Percentiles rank a stretch among this genome's conserved stretches.
Evolutionary conservation across 2,797 vertebrate species (phyloP).

Genomic region (Gorsachius magnificus): DNA sequence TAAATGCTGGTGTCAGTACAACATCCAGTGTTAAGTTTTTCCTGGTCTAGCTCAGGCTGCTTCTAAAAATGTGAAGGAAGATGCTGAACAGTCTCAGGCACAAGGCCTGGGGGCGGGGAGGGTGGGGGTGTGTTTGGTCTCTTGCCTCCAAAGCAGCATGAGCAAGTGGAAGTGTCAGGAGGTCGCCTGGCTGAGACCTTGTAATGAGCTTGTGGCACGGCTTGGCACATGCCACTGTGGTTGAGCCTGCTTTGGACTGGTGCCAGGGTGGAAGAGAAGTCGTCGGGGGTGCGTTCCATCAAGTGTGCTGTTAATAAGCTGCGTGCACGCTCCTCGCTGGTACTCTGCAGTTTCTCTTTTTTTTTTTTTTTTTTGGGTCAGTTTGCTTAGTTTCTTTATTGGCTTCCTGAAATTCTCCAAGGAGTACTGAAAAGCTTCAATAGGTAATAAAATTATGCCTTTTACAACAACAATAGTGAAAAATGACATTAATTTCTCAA

Average conservation of each 20-base stretch:
- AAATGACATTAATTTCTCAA: background rate
- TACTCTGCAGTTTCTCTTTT: fast-evolving
- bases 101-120: background rate
- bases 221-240: background rate
- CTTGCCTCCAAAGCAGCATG: background rate
- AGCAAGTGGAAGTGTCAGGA: background rate
- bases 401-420: background rate
- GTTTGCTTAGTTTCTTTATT: background rate
- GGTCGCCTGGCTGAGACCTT: background rate
- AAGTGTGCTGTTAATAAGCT: background rate
- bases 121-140: fast-evolving
- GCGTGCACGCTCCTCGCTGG: background rate
- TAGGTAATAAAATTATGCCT: background rate
- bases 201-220: background rate
- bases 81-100: background rate
- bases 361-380: background rate
- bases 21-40: background rate
- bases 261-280: background rate
- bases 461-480: background rate
- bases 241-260: background rate
- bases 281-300: fast-evolving
- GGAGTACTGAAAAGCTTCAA: background rate
- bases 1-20: background rate
- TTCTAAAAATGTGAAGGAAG: background rate
- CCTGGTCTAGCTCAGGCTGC: background rate